Conservation (phyloP, 2,113 vertebrate species). For the Taurulus bubalis region DNA sequence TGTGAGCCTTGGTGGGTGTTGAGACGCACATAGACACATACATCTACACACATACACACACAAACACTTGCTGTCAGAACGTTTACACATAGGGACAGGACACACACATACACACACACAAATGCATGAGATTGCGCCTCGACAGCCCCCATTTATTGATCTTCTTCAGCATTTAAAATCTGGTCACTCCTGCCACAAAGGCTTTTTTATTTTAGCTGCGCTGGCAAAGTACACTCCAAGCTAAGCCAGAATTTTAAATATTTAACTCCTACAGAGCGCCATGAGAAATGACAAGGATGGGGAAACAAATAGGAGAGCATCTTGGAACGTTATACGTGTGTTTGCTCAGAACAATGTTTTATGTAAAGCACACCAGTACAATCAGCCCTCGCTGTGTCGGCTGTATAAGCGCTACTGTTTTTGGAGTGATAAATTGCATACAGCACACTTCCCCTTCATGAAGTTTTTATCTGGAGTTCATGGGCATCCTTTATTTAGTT, state of each 20-base stretch:
- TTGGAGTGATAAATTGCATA: conserved; percentile 34
- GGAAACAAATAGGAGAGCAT: too few relatives aligned
- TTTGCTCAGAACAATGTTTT: conserved; percentile 56
- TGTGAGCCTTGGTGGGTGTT: conserved; percentile 61
- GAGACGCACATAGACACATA: conserved; percentile 46
- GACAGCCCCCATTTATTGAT: conserved; percentile 89
- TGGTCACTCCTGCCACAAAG: conserved; percentile 90
- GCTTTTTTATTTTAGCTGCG: conserved; percentile 91
- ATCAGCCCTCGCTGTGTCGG: conserved; percentile 32
- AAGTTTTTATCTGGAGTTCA: conserved; percentile 45
- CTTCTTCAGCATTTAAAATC: conserved; percentile 94
- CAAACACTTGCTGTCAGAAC: conserved; percentile 58
- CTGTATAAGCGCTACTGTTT: conserved; percentile 31
- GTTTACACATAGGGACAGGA: conserved; percentile 60
- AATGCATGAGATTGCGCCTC: conserved; percentile 82
- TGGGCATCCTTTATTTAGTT: conserved; percentile 17
- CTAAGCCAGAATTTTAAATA: conserved; percentile 87
- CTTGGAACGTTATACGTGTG: conserved; percentile 44
- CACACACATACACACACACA: conserved; percentile 45
- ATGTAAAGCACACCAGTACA: conserved; percentile 55
- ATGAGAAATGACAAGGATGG: conserved; percentile 81
- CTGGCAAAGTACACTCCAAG: conserved; percentile 84
- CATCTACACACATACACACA: conserved; percentile 21
- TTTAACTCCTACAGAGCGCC: conserved; percentile 88
- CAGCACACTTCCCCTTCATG: conserved; percentile 30